Base-by-base conservation (phyloP, 2,113 vertebrate genomes). In the Sclerurus mexicanus region DNA sequence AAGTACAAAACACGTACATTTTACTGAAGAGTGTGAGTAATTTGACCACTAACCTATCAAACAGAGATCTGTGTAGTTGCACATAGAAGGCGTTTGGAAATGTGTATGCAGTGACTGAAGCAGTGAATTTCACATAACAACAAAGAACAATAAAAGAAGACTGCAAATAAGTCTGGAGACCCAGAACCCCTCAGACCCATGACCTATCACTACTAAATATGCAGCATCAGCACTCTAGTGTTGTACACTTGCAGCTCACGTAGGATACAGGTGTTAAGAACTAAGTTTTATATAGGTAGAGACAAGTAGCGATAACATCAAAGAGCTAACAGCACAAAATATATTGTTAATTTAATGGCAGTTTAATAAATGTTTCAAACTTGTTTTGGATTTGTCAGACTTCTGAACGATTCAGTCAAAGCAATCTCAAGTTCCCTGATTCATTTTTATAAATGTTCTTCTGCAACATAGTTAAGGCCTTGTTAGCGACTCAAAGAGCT, bases 1-100 rank as follows among this genome's bases (percentile, higher is more conserved):
- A 13, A 1, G 1, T 10, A 14, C 14, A 14, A 13, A 2, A 1
- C 8, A 14, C 5, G 8, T 6, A 3, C 6, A 2, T 33, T 79
- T 76, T 63, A 28, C 8, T 33, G 35, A 64, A 60, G 21, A 59
- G 3, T 9, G 9, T 44, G 69, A 37, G 10, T 25, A 73, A 31
- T 66, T 37, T 52, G 30, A 14, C 21, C 28, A 31, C 24, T 53
- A 40, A 56, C 7, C 20, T 22, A 19, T 69, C 28, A 69, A 53
- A 53, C 8, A 30, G 31, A 80, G 6, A 60, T 42, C n/a, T 28
- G 28, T 42, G 11, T 37, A 39, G 23, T 4, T 52, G 44, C 44
- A 31, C 3, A 17, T 4, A 52, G 15, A 5, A 33, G 24, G 31
- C 39, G 18, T 2, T 75, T 39, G 27, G 33, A 80, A 78, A 55